Percentiles rank a stretch among this genome's conserved stretches.
Conservation (phyloP, 2,888 invertebrate genomes). For the Melitaea athalia region DNA sequence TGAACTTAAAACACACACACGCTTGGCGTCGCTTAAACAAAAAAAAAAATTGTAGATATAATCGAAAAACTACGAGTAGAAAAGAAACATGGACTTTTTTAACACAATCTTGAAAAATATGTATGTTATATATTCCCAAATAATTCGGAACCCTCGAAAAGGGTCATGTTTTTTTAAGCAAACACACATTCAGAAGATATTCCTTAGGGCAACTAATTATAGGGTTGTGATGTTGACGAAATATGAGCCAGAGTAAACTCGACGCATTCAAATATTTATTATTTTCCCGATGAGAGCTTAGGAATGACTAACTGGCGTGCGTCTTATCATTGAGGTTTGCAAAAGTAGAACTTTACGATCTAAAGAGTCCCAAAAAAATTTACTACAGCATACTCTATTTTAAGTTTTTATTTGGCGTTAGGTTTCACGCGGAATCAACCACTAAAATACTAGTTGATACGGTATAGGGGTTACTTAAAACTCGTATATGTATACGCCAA, state of each 20-base stretch:
- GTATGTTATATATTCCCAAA: no score
- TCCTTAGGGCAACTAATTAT: conserved; percentile 30
- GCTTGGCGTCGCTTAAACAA: no score
- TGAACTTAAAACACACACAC: no score
- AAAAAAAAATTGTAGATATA: no score
- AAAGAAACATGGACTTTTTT: no score
- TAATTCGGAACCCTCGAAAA: no score
- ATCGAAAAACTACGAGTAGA: no score
- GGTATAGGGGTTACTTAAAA: no score
- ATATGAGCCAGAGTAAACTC: conserved; percentile 43
- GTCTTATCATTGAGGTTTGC: not conserved
- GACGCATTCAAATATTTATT: conserved; percentile 30
- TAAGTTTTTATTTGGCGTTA: not conserved
- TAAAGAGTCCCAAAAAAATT: not conserved
- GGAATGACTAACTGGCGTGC: not conserved
- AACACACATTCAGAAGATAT: conserved; percentile 24
- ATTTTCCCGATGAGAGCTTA: conserved; percentile 1
- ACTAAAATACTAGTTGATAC: no score
- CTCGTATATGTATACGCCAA: no score
- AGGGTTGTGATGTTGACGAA: conserved; percentile 39
- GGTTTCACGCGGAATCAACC: no score
- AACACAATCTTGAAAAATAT: no score
- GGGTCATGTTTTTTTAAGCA: conserved; percentile 15
- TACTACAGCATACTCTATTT: not conserved
- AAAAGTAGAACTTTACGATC: not conserved